Conservation (phyloP, 2,888 invertebrate species). For the Epistrophella euchroma region DNA sequence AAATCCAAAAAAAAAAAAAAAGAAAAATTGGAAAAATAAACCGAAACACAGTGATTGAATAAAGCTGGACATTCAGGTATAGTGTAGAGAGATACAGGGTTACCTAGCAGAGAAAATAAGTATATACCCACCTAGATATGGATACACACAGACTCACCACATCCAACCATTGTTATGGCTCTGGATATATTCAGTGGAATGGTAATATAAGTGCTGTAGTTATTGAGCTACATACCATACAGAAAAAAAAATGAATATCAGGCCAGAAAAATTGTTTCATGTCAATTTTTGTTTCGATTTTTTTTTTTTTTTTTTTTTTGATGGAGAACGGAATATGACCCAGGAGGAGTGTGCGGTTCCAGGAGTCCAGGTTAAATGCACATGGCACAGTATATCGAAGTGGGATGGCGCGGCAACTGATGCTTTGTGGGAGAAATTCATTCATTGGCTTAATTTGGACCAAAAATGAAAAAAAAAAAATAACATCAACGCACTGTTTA, state of each 20-base stretch:
- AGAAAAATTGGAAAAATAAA: slow-evolving; percentile 30
- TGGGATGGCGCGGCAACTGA: slow-evolving; percentile 6
- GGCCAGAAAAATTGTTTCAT: slow-evolving; percentile 37
- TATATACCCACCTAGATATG: not conserved
- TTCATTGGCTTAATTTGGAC: slow-evolving; percentile 37
- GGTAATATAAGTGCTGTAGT: slow-evolving; percentile 39
- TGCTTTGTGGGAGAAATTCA: slow-evolving; percentile 23
- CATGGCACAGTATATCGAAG: slow-evolving; percentile 4
- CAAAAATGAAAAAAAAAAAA: not conserved
- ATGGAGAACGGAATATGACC: slow-evolving; percentile 23
- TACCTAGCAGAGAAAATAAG: slow-evolving; percentile 63
- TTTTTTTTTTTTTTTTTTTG: slow-evolving; percentile 6
- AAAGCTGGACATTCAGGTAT: slow-evolving; percentile 63
- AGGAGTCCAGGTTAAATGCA: slow-evolving; percentile 21
- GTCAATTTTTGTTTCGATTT: slow-evolving; percentile 35
- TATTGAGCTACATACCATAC: slow-evolving; percentile 20
- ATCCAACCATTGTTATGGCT: slow-evolving; percentile 33
- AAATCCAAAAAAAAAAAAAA: slow-evolving; percentile 1
- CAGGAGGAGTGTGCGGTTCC: slow-evolving; percentile 27
- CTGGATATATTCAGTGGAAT: slow-evolving; percentile 9
- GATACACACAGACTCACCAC: slow-evolving; percentile 7
- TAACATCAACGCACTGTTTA: slow-evolving; percentile 45
- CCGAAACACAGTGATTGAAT: slow-evolving; percentile 69
- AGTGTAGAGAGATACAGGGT: slow-evolving; percentile 49
- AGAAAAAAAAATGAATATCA: slow-evolving; percentile 26